These are phyloP conservation scores for Iguana delicatissima DNA, from an alignment of 2,797 vertebrate species.

Conservation along the genomic window DNA sequence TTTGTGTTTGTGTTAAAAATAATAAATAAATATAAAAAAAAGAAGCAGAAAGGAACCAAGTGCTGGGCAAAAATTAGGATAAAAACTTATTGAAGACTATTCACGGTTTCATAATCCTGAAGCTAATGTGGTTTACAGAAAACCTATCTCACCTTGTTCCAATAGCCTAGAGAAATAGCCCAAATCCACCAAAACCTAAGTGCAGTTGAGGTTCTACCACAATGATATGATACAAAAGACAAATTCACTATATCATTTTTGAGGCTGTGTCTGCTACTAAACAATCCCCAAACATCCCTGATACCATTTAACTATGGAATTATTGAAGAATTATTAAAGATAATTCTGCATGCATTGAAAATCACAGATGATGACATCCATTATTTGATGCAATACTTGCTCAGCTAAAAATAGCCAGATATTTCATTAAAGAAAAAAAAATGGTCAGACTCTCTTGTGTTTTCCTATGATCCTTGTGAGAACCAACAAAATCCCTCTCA, in stretches of 20 bases:
- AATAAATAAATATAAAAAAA: too few species aligned
- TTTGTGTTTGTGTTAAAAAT: too few species aligned
- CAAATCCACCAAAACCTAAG: background rate
- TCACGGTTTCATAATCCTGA: background rate
- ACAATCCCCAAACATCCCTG: slow-evolving; percentile 30
- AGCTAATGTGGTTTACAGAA: accelerated
- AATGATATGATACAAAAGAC: background rate
- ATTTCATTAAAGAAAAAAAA: slow-evolving; percentile 34
- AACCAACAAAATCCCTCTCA: slow-evolving; percentile 28
- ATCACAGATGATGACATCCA: background rate
- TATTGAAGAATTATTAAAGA: slow-evolving; percentile 2
- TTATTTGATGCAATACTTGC: background rate
- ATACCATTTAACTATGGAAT: background rate
- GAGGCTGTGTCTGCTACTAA: background rate
- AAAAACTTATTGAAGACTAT: background rate
- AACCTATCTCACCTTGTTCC: accelerated
- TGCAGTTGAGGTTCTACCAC: background rate
- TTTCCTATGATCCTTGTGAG: background rate
- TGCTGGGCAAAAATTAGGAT: background rate
- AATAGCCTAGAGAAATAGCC: background rate
- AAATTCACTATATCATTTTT: slow-evolving; percentile 12
- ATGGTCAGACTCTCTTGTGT: background rate
- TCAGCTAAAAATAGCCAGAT: background rate
- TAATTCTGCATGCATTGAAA: slow-evolving; percentile 15
- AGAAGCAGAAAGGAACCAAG: too few species aligned